phyloP scores from a whole-genome alignment of 1,140 invertebrate genomes.

The Dinoponera quadriceps region DNA sequence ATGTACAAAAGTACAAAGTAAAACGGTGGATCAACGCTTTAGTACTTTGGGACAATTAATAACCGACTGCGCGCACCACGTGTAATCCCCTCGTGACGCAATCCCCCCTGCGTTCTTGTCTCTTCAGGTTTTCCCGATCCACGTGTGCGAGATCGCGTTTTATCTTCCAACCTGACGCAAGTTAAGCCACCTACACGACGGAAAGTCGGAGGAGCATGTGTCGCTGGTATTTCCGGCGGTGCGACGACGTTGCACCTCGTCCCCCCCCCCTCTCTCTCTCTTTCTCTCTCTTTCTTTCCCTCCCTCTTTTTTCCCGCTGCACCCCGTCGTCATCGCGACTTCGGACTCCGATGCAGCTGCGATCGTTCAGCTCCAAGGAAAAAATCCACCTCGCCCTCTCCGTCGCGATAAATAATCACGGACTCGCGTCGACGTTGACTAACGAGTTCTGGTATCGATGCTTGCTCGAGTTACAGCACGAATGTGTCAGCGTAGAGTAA shows the following conservation, averaged over 20 bases:
- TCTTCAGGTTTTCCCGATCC: neutral
- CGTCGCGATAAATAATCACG: neutral
- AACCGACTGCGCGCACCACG: neutral
- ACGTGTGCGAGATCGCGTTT: constrained; percentile 51
- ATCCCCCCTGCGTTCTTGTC: neutral
- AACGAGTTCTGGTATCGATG: neutral
- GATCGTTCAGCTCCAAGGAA: neutral
- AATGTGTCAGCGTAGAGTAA: neutral
- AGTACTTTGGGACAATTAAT: neutral
- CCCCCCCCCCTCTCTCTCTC: constrained; percentile 4
- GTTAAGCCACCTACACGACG: constrained; percentile 69
- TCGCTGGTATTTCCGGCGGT: constrained; percentile 69
- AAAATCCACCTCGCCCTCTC: neutral
- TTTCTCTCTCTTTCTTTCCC: neutral
- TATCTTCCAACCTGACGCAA: constrained; percentile 43
- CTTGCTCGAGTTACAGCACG: neutral
- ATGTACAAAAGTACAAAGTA: too few species aligned
- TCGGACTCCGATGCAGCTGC: neutral
- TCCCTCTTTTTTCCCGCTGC: neutral
- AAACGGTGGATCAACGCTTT: too few species aligned
- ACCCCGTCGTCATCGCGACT: neutral
- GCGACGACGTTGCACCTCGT: constrained; percentile 54
- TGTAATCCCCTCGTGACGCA: neutral
- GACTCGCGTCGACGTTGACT: neutral
- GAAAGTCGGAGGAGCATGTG: constrained; percentile 64